A percentile compares a stretch with the other conserved stretches of the same genome.
phyloP scores from a whole-genome alignment of 2,113 vertebrate species.

The Madoqua kirkii region DNA sequence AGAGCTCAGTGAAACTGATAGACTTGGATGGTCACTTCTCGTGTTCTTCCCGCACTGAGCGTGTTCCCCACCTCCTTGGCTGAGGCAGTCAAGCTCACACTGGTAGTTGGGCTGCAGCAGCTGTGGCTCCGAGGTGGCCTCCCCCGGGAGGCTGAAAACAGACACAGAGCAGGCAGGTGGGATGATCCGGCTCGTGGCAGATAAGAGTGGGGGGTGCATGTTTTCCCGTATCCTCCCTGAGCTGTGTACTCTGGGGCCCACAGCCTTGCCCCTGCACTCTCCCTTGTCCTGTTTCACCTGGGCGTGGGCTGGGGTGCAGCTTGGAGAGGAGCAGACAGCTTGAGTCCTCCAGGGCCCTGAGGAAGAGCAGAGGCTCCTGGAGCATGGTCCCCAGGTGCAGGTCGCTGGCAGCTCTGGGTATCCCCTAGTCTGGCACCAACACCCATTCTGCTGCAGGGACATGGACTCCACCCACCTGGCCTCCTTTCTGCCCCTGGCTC shows the following conservation, averaged over 20 bases:
- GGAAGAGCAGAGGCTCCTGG: background rate
- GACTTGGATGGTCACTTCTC: background rate
- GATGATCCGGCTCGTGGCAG: background rate
- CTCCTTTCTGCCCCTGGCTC: background rate
- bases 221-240: background rate
- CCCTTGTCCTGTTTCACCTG: background rate
- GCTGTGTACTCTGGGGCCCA: background rate
- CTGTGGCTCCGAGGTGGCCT: background rate
- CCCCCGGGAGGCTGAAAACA: background rate
- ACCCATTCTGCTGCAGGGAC: background rate
- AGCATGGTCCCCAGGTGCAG: background rate
- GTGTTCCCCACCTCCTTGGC: background rate
- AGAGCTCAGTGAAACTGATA: background rate
- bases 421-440: background rate
- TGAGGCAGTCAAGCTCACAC: background rate
- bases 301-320: accelerated
- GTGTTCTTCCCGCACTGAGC: background rate
- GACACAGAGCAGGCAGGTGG: background rate
- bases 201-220: accelerated
- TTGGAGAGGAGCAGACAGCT: background rate
- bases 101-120: background rate
- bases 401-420: background rate
- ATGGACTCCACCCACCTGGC: too few species aligned
- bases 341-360: background rate
- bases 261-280: background rate